These are phyloP conservation scores for Argyrosomus japonicus DNA, from an alignment of 2,113 vertebrate species.

Conservation along the genomic window DNA sequence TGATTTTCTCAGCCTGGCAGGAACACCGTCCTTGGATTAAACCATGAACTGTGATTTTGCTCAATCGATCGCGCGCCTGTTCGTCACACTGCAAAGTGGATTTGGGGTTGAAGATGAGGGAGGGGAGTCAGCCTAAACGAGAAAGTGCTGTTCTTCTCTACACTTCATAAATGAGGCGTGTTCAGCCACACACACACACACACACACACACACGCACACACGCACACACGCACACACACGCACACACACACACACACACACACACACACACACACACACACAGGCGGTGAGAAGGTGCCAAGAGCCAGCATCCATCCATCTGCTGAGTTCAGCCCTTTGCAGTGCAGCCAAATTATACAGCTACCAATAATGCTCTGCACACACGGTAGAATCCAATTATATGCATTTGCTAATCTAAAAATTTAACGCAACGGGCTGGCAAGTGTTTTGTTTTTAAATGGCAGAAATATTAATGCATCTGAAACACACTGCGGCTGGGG, in stretches of 20 bases:
- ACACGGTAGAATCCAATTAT: constrained; percentile 39
- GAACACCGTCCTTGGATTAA: constrained; percentile 29
- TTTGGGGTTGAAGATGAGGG: constrained; percentile 13
- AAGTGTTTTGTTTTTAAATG: constrained; percentile 22
- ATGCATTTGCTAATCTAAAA: constrained; percentile 45
- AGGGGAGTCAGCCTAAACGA: constrained; percentile 11
- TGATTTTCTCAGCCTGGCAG: not conserved
- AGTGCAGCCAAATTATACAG: constrained; percentile 52
- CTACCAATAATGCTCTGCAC: constrained; percentile 39
- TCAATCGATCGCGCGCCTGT: not conserved
- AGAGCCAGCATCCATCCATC: constrained; percentile 70
- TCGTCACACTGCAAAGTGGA: constrained; percentile 10
- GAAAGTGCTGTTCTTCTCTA: constrained; percentile 20
- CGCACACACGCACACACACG: too few relatives aligned
- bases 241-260: too few relatives aligned
- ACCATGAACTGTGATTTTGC: not conserved
- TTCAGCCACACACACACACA: too few relatives aligned
- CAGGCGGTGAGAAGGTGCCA: constrained; percentile 57
- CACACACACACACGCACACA: too few relatives aligned
- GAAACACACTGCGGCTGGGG: constrained; percentile 6
- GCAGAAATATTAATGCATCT: constrained; percentile 19
- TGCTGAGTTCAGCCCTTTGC: constrained; percentile 69
- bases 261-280: constrained; percentile 9
- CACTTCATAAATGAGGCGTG: constrained; percentile 40
- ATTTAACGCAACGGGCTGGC: constrained; percentile 15